These are phyloP conservation scores for Epinephelus moara DNA, from an alignment of 2,113 vertebrate genomes.

Conservation along the genomic window DNA sequence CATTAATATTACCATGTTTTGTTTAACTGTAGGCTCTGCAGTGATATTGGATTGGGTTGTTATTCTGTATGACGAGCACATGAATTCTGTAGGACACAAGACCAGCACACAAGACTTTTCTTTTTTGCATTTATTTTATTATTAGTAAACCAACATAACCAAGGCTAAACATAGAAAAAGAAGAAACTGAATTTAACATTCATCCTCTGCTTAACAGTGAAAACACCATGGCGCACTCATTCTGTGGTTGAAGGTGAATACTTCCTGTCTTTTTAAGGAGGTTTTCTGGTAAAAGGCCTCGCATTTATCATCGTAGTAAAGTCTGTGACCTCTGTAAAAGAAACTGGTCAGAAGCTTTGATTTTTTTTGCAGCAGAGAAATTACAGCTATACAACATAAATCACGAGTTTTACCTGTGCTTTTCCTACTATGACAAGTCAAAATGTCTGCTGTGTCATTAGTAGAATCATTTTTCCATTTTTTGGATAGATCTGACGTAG, in stretches of 20 bases:
- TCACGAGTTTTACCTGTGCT: too few relatives aligned
- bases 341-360: too few relatives aligned
- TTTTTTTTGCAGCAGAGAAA: too few relatives aligned
- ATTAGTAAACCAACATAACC: neutral
- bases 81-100: conserved; percentile 18
- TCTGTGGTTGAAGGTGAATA: neutral
- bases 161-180: neutral
- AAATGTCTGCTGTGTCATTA: too few relatives aligned
- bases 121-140: conserved; percentile 57
- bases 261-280: neutral
- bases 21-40: neutral
- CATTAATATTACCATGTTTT: neutral
- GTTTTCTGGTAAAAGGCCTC: neutral
- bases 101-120: conserved; percentile 27
- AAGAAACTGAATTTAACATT: neutral
- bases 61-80: neutral
- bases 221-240: neutral
- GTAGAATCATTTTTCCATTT: neutral
- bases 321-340: too few relatives aligned
- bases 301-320: neutral
- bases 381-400: neutral
- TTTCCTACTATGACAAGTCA: too few relatives aligned
- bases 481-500: neutral
- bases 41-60: neutral
- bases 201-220: neutral